Evolutionary conservation across 1,140 invertebrate species (phyloP).

Genomic region (Calosoma granatense): DNA sequence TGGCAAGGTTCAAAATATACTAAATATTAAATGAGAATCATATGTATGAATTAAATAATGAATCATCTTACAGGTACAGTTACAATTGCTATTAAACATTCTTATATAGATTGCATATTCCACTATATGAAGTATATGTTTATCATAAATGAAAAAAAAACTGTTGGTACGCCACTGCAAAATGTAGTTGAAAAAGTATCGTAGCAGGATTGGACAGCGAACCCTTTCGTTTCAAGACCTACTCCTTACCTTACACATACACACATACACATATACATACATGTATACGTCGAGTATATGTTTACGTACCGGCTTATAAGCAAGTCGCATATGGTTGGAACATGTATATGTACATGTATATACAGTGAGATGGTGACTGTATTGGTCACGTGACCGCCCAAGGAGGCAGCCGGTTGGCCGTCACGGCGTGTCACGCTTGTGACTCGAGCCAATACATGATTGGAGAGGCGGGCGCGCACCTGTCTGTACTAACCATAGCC

Average conservation of each 20-base stretch:
- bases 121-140: no score
- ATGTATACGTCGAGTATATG: neutral
- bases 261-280: conserved; percentile 1
- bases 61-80: no score
- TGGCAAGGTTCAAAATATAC: no score
- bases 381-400: neutral
- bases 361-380: no score
- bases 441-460: neutral
- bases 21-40: no score
- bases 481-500: no score
- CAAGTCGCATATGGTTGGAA: no score
- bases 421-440: neutral
- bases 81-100: no score
- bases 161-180: neutral
- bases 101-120: no score
- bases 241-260: neutral
- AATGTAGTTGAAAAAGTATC: neutral
- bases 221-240: neutral
- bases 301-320: no score
- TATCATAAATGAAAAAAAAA: no score
- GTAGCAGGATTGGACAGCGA: neutral
- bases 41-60: no score
- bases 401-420: neutral
- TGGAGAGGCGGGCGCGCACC: conserved; percentile 1
- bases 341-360: conserved; percentile 1